Evolutionary conservation across 35 echinoderm and acorn worm species (phyloP).

Genomic region (Nesometra sesokonis): DNA sequence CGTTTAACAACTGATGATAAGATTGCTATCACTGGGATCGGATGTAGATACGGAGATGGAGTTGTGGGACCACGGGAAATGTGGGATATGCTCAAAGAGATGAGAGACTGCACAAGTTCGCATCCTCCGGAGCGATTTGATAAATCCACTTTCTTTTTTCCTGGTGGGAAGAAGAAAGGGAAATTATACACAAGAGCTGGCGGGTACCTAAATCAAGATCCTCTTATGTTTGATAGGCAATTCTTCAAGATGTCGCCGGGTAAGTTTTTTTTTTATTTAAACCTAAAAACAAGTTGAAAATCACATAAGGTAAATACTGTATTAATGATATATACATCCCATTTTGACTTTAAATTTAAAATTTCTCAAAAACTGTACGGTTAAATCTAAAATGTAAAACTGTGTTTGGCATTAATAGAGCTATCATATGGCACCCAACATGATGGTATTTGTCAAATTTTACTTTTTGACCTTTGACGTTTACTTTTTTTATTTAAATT

Average conservation of each 20-base stretch:
- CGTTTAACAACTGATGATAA: background rate
- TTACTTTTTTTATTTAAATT: too few relatives aligned
- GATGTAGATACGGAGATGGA: slow-evolving; percentile 43
- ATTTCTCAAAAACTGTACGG: too few relatives aligned
- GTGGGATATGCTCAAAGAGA: slow-evolving; percentile 37
- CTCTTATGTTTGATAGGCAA: slow-evolving; percentile 37
- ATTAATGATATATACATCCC: too few relatives aligned
- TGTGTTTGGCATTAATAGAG: too few relatives aligned
- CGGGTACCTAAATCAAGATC: slow-evolving; percentile 45
- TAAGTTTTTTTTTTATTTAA: background rate
- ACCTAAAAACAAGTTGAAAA: too few relatives aligned
- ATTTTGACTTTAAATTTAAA: too few relatives aligned
- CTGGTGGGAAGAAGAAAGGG: slow-evolving; percentile 19
- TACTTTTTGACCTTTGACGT: too few relatives aligned
- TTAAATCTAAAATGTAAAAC: too few relatives aligned
- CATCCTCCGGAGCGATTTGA: slow-evolving; percentile 41
- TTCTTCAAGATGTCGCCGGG: slow-evolving; percentile 73
- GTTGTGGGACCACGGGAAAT: slow-evolving; percentile 24
- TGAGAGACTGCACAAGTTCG: slow-evolving; percentile 24
- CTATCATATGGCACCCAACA: too few relatives aligned
- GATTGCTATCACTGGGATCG: slow-evolving; percentile 51
- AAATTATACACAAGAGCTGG: slow-evolving; percentile 45
- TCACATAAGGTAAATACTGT: too few relatives aligned
- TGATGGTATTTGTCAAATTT: too few relatives aligned
- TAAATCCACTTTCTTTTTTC: slow-evolving; percentile 36